Conservation (phyloP, 2,113 vertebrate genomes). For the Hirundichthys speculiger region DNA sequence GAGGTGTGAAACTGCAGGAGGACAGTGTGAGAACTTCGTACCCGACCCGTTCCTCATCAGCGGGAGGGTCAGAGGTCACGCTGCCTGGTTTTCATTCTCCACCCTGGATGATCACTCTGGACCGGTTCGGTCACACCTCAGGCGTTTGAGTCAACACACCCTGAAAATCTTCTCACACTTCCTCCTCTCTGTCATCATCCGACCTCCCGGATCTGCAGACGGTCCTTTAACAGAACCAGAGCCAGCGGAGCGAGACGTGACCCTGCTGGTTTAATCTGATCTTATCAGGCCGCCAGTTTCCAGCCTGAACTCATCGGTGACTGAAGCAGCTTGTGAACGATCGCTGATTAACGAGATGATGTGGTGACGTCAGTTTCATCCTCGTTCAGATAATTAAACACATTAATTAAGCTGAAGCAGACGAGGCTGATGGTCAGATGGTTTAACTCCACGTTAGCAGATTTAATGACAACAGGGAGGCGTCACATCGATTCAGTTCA, state of each 20-base stretch:
- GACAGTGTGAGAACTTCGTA: conserved; percentile 60
- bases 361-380: too few species aligned
- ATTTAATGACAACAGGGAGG: too few species aligned
- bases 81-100: conserved; percentile 34
- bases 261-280: neutral
- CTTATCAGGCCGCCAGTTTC: too few species aligned
- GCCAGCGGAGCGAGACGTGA: neutral
- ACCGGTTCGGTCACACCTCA: conserved; percentile 12
- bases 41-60: conserved; percentile 32
- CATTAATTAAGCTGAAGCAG: too few species aligned
- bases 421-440: too few species aligned
- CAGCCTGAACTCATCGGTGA: too few species aligned
- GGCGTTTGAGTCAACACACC: conserved; percentile 11
- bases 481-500: too few species aligned
- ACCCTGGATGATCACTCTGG: neutral
- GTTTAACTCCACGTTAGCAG: too few species aligned
- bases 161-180: conserved; percentile 24
- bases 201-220: neutral
- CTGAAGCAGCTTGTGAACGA: too few species aligned
- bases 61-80: conserved; percentile 45
- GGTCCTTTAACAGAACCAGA: neutral
- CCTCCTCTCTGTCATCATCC: neutral
- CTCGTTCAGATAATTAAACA: too few species aligned
- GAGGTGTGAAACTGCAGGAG: conserved; percentile 57
- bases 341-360: too few species aligned